These are phyloP conservation scores for Diabrotica virgifera DNA, from an alignment of 1,140 invertebrate genomes.

Conservation along the genomic window DNA sequence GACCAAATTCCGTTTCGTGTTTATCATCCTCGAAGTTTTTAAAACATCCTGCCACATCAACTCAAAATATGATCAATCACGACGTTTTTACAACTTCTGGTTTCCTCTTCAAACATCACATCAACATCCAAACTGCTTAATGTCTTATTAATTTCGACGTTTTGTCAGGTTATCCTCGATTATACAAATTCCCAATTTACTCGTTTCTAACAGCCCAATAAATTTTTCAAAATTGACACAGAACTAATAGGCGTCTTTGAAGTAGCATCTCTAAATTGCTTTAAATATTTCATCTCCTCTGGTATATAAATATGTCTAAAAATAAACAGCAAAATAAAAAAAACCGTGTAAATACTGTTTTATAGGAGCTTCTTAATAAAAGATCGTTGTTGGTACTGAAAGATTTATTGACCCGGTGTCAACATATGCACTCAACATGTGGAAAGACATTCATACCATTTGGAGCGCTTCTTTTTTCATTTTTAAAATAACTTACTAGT, in stretches of 20 bases:
- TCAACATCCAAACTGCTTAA: background rate
- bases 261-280: background rate
- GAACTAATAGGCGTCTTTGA: conserved; percentile 4
- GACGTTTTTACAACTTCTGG: too few species aligned
- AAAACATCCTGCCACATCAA: too few species aligned
- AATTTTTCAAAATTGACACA: conserved; percentile 10
- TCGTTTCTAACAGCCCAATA: background rate
- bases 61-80: too few species aligned
- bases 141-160: background rate
- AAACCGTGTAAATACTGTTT: background rate
- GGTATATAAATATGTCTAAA: background rate
- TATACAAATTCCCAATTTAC: background rate
- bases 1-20: too few species aligned
- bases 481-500: background rate
- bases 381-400: background rate
- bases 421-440: conserved; percentile 7
- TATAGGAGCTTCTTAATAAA: background rate
- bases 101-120: too few species aligned
- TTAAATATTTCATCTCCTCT: conserved; percentile 6
- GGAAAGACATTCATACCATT: conserved; percentile 6
- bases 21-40: too few species aligned
- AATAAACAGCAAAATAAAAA: conserved; percentile 8
- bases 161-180: background rate
- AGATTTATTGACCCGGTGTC: conserved; percentile 1
- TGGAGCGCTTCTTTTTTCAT: background rate